These are phyloP conservation scores for Phaenicophaeus curvirostris DNA, from an alignment of 2,797 vertebrate species.

Conservation along the genomic window DNA sequence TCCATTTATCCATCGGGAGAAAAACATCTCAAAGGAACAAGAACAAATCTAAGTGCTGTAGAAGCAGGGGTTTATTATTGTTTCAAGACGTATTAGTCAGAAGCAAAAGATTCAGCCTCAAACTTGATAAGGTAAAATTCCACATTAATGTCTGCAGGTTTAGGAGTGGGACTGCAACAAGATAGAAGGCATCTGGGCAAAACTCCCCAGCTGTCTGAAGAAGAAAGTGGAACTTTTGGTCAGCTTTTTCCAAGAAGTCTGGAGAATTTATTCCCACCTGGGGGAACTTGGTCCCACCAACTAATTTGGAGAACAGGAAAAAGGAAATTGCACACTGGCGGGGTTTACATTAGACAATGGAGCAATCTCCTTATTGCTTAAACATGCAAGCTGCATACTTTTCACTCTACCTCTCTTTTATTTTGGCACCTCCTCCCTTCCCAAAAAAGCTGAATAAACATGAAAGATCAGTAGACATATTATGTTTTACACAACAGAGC, in stretches of 20 bases:
- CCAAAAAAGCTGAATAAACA: slow-evolving; percentile 50
- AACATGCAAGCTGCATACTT: slow-evolving; percentile 49
- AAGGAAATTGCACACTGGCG: slow-evolving; percentile 77
- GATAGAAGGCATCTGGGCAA: background rate
- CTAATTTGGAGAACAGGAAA: slow-evolving; percentile 78
- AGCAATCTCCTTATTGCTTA: slow-evolving; percentile 74
- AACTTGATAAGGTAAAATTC: background rate
- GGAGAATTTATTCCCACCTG: slow-evolving; percentile 64
- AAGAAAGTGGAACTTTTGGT: background rate
- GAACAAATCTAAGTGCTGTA: background rate
- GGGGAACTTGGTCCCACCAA: slow-evolving; percentile 61
- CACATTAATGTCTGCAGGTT: background rate
- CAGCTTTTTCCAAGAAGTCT: slow-evolving; percentile 40
- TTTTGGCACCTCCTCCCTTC: background rate
- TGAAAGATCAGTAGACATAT: slow-evolving; percentile 49
- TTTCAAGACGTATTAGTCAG: background rate
- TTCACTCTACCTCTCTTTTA: slow-evolving; percentile 28
- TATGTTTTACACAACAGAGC: slow-evolving; percentile 45
- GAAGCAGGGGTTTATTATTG: background rate
- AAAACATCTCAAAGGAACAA: background rate
- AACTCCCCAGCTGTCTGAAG: background rate
- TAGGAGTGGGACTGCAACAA: background rate
- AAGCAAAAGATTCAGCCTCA: background rate
- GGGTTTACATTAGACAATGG: slow-evolving; percentile 60
- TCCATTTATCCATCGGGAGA: background rate